These are phyloP conservation scores for Aphidius colemani DNA, from an alignment of 2,888 invertebrate genomes.

Conservation along the genomic window DNA sequence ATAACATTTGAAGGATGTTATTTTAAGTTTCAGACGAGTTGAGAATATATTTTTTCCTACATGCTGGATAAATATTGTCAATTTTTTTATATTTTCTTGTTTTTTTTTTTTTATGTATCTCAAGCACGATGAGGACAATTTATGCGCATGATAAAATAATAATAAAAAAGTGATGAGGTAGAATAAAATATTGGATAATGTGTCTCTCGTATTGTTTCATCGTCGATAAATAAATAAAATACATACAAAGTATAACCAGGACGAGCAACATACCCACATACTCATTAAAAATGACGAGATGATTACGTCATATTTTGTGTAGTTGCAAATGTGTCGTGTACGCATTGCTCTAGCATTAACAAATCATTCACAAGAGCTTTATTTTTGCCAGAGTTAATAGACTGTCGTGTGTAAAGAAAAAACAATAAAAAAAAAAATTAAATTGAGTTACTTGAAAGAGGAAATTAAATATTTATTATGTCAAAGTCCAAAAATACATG, in stretches of 20 bases:
- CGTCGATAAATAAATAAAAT: background rate
- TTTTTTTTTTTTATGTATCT: too few species aligned
- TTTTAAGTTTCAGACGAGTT: background rate
- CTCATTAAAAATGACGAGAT: background rate
- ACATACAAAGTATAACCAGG: background rate
- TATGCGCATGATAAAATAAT: too few species aligned
- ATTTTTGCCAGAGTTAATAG: slow-evolving; percentile 12
- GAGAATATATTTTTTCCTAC: too few species aligned
- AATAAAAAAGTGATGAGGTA: too few species aligned
- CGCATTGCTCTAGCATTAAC: slow-evolving; percentile 20
- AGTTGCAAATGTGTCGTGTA: slow-evolving; percentile 16
- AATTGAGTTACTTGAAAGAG: background rate
- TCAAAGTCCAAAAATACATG: slow-evolving; percentile 4
- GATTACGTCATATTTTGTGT: background rate
- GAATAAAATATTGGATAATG: too few species aligned
- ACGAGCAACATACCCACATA: background rate
- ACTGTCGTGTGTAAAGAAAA: too few species aligned
- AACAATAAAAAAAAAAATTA: too few species aligned
- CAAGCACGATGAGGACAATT: too few species aligned
- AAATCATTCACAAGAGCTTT: slow-evolving; percentile 1
- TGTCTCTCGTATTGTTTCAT: too few species aligned
- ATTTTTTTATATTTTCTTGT: too few species aligned
- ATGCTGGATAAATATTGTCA: too few species aligned
- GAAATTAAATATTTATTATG: slow-evolving; percentile 1
- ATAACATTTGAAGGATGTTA: background rate